Evolutionary conservation across 2,113 vertebrate species (phyloP).

Genomic region (Pseudopodoces humilis): DNA sequence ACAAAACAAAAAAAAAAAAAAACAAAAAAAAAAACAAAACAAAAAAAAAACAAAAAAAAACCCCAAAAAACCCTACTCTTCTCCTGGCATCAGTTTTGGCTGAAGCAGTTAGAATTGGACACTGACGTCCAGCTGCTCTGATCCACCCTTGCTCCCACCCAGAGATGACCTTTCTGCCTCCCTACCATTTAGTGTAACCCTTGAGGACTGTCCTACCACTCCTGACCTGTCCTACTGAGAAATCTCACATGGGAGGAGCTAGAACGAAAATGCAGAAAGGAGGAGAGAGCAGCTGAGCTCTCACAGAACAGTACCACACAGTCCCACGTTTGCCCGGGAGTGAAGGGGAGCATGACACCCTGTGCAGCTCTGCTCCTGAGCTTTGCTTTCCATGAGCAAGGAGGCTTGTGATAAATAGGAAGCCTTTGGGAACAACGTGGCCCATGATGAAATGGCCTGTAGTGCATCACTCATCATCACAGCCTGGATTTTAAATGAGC

Average conservation of each 20-base stretch:
- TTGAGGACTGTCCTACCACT: neutral
- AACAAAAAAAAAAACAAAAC: too few species aligned
- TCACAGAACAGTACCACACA: neutral
- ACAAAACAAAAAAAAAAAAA: too few species aligned
- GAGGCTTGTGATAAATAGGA: neutral
- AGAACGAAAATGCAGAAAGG: neutral
- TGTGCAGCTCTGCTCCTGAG: neutral
- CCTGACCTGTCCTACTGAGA: neutral
- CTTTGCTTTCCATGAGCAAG: neutral
- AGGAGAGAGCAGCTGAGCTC: neutral
- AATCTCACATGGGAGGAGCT: neutral
- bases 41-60: too few species aligned
- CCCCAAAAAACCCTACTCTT: neutral
- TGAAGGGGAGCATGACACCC: neutral
- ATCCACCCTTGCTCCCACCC: neutral
- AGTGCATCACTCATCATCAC: neutral
- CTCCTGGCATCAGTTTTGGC: neutral
- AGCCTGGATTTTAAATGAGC: neutral
- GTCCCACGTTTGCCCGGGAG: accelerated
- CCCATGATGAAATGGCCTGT: neutral
- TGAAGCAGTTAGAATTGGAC: neutral
- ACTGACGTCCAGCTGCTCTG: neutral
- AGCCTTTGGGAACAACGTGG: neutral
- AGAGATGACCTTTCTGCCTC: neutral
- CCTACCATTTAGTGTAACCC: neutral